Conservation (phyloP, 2,113 vertebrate genomes). For the Tenrec ecaudatus region DNA sequence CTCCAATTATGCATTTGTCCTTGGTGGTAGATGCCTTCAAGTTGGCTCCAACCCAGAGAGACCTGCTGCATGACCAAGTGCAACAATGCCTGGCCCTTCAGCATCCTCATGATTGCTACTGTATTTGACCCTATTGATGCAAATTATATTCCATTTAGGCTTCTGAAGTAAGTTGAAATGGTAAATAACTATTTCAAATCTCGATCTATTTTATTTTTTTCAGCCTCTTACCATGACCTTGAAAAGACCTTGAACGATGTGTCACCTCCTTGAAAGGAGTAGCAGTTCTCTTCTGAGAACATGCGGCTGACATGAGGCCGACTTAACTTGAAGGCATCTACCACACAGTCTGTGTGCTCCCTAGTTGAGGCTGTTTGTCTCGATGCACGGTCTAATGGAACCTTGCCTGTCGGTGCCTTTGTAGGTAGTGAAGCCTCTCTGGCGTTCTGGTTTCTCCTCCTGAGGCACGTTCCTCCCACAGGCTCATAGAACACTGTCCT, state of each 20-base stretch:
- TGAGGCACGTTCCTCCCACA: slow-evolving; percentile 52
- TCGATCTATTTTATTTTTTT: neutral
- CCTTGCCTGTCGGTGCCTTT: neutral
- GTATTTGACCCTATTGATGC: neutral
- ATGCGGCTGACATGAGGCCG: neutral
- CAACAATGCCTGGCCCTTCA: too few relatives aligned
- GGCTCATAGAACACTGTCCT: slow-evolving; percentile 74
- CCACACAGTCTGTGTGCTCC: neutral
- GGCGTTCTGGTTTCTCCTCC: neutral
- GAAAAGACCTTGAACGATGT: neutral
- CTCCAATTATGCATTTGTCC: neutral
- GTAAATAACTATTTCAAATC: neutral
- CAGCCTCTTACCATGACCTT: neutral
- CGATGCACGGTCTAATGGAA: neutral
- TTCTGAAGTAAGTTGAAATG: neutral
- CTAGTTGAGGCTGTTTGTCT: neutral
- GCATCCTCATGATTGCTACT: too few relatives aligned
- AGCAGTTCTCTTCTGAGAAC: neutral
- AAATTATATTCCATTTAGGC: slow-evolving; percentile 3
- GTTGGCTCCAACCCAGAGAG: too few relatives aligned
- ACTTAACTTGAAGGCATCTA: neutral
- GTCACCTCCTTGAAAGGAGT: neutral
- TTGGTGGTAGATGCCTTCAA: too few relatives aligned
- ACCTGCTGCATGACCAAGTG: too few relatives aligned
- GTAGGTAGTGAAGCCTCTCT: too few relatives aligned